Evolutionary conservation across 2,888 invertebrate genomes (phyloP).

Genomic region (Drosophila subsilvestris): DNA sequence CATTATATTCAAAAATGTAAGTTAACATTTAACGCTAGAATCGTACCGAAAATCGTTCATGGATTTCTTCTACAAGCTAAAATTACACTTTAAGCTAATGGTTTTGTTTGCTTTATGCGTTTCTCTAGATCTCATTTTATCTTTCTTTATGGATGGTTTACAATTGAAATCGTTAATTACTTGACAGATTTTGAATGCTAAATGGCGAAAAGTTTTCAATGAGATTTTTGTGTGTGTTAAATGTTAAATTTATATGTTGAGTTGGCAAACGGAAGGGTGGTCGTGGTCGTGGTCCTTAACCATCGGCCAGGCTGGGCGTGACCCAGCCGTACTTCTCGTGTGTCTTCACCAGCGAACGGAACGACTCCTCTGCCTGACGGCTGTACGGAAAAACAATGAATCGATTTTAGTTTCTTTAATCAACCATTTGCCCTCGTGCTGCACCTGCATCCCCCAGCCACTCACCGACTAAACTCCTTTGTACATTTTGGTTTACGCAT

Average conservation of each 20-base stretch:
- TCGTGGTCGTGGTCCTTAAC: slow-evolving; percentile 85
- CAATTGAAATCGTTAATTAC: slow-evolving; percentile 74
- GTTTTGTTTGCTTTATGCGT: slow-evolving; percentile 49
- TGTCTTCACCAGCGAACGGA: slow-evolving; percentile 93
- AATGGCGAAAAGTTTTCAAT: slow-evolving; percentile 11
- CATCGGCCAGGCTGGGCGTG: slow-evolving; percentile 93
- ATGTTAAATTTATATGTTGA: slow-evolving; percentile 27
- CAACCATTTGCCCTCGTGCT: background rate
- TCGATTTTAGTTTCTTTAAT: background rate
- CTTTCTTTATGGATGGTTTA: slow-evolving; percentile 66
- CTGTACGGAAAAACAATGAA: slow-evolving; percentile 70
- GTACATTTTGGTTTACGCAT: slow-evolving; percentile 91
- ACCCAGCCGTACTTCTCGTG: slow-evolving; percentile 97
- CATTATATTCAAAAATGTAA: slow-evolving; percentile 29
- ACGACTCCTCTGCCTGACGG: slow-evolving; percentile 94
- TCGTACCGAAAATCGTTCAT: background rate
- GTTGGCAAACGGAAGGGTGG: slow-evolving; percentile 73
- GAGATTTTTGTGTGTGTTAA: slow-evolving; percentile 17
- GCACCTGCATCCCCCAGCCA: background rate
- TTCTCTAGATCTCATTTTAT: slow-evolving; percentile 13
- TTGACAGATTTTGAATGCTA: slow-evolving; percentile 24
- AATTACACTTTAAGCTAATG: slow-evolving; percentile 68
- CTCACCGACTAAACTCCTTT: slow-evolving; percentile 89
- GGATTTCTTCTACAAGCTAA: slow-evolving; percentile 60
- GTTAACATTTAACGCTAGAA: slow-evolving; percentile 24